These are phyloP conservation scores for Zaprionus davidi DNA, from an alignment of 1,140 invertebrate species.

Conservation along the genomic window DNA sequence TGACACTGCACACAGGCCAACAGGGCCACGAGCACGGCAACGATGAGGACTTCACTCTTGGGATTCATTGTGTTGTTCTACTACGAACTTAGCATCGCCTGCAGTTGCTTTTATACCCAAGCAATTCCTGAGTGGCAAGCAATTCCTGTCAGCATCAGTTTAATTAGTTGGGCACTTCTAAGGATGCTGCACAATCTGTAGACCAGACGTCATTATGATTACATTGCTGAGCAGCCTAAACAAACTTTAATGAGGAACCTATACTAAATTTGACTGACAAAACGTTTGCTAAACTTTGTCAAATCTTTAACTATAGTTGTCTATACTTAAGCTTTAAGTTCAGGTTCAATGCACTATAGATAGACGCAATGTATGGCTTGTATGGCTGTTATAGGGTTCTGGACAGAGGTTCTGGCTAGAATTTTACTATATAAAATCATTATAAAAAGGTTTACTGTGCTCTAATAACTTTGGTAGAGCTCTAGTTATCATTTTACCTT, in stretches of 20 bases:
- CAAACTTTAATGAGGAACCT: background rate
- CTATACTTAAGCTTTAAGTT: no score
- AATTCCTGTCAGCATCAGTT: background rate
- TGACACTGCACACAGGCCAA: conserved; percentile 72
- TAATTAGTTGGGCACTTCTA: conserved; percentile 55
- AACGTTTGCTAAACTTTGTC: background rate
- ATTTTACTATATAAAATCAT: no score
- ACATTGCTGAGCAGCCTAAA: background rate
- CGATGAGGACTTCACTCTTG: conserved; percentile 64
- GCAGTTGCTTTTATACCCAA: conserved; percentile 55
- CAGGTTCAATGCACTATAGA: no score
- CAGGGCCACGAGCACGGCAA: conserved; percentile 59
- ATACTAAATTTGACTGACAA: background rate
- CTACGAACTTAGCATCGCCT: background rate
- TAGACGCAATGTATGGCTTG: no score
- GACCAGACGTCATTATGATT: background rate
- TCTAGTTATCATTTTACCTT: no score
- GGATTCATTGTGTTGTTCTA: conserved; percentile 61
- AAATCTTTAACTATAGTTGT: background rate
- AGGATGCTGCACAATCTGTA: conserved; percentile 40
- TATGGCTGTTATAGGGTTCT: no score
- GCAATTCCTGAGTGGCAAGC: background rate
- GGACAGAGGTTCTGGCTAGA: no score
- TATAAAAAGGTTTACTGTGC: no score
- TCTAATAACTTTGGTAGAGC: no score